Base-by-base conservation (phyloP, 2,797 vertebrate species). In the Coreius guichenoti region DNA sequence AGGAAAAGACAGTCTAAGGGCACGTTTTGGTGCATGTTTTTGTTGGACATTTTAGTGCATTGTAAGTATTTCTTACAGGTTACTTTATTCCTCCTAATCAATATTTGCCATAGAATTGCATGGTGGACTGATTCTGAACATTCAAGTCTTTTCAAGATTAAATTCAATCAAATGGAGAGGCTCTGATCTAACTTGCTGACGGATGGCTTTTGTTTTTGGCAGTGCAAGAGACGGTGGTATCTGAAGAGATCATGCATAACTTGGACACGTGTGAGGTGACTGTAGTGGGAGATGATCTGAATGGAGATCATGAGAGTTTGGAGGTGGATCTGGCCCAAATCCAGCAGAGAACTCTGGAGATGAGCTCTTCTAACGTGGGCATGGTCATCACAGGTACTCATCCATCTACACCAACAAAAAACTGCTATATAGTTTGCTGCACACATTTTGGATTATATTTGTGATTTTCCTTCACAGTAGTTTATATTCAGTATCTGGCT, bases 181-280 rank as follows among this genome's bases (percentile, higher is more conserved):
- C 13, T 67, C 43, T 36, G 78, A 29, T 65, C 19, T 47, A 21
- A 65, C 13, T 51, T 56, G 33, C 36, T 80, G 29, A 68, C 7
- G 1, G 36, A 65, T 65, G 56, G 3, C 84, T 86, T 56, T 82
- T 14, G 14, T 70, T 79, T 85, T 69, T 76, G 49, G 23, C 92
- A 99, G 98, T 99, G 31, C 98, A 99, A 97, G 98, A 99, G 87
- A 97, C 97, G 0, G 94, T 99, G 90, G 98, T 99, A 75, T 99
- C 98, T 0, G 98, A 99, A 88, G 98, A 99, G 95, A 98, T 99
- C 84, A 97, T 99, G 97, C 98, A 99, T 73, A 99, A 99, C 93
- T 94, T 99, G 94, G 98, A 99, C 90, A 97, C 96, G 0, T 99
- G 98, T 68, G 98, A 99, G 91, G 96, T 99, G 90, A 94, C 94